Conservation (phyloP, 2,113 vertebrate genomes). For the Potamarius usumacintae region DNA sequence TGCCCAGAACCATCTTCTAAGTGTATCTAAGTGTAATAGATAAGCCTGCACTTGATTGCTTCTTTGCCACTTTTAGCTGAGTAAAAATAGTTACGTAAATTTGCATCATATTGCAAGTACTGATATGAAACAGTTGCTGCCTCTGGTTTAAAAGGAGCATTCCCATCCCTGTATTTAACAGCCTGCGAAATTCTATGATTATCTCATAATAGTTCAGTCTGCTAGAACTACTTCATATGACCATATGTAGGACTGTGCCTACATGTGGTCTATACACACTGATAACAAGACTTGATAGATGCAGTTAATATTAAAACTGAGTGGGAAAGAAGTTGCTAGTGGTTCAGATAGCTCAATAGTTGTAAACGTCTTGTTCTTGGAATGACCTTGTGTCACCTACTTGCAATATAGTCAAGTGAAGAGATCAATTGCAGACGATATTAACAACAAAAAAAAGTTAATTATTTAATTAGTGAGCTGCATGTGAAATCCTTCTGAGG, state of each 20-base stretch:
- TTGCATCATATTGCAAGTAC: neutral
- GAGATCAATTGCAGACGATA: neutral
- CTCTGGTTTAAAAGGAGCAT: neutral
- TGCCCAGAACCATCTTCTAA: too few relatives aligned
- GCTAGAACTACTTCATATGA: neutral
- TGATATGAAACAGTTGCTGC: neutral
- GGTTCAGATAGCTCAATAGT: too few relatives aligned
- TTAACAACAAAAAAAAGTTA: neutral
- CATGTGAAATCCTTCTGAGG: neutral
- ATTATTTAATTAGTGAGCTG: neutral
- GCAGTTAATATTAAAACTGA: neutral
- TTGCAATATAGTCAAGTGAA: neutral
- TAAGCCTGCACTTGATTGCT: neutral
- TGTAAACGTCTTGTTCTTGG: too few relatives aligned
- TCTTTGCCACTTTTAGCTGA: neutral
- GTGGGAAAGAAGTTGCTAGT: neutral
- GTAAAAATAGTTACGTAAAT: neutral
- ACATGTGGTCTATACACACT: too few relatives aligned
- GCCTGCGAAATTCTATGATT: neutral
- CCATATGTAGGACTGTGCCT: neutral
- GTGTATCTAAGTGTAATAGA: neutral
- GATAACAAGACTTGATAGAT: too few relatives aligned
- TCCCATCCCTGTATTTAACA: too few relatives aligned
- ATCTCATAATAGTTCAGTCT: neutral
- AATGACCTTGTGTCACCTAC: neutral